Evolutionary conservation across 2,113 vertebrate genomes (phyloP), one percentile per base, ranked within the genome.

Genomic region (Athene noctua): DNA sequence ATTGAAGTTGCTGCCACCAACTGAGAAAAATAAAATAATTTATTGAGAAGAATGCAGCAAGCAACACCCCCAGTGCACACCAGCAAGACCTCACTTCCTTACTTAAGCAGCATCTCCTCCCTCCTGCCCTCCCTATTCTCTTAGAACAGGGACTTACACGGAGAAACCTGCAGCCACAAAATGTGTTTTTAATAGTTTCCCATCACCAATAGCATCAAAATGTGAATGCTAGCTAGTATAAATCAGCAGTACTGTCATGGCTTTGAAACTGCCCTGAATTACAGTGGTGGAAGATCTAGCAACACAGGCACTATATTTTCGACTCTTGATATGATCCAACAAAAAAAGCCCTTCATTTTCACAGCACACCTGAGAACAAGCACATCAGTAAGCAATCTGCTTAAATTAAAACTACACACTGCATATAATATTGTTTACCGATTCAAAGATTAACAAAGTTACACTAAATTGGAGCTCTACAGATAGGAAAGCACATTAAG

Each of bases 401-500:
- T 84, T 91, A 91, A 94, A 94, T 92, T 87, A 94, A 94, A 94
- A 51, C 62, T 73, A 47, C 26, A 75, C 42, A 55, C 73, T 66
- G 22, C 42, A 52, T 86, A 30, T 61, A 95, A 63, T 80, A 95
- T 85, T 95, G 92, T 96, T 97, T 97, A 96, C 94, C 0, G 7
- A 92, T 90, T 96, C 93, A 80, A 94, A 94, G 95, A 94, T 97
- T 96, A 96, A 91, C 94, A 80, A 95, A 95, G 89, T 90, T 91
- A 91, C 44, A 73, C 71, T 80, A 92, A 85, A 95, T 95, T 70
- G 71, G 80, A 77, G 70, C 72, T 94, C 44, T 75, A 75, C 38
- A 84, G 86, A 94, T 74, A 92, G 65, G 30, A 96, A 94, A 95
- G 67, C 59, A 54, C 63, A 83, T 91, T 94, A 95, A 96, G 84